Evolutionary conservation across 2,888 invertebrate genomes (phyloP).

Genomic region (Napeogenes sylphis): DNA sequence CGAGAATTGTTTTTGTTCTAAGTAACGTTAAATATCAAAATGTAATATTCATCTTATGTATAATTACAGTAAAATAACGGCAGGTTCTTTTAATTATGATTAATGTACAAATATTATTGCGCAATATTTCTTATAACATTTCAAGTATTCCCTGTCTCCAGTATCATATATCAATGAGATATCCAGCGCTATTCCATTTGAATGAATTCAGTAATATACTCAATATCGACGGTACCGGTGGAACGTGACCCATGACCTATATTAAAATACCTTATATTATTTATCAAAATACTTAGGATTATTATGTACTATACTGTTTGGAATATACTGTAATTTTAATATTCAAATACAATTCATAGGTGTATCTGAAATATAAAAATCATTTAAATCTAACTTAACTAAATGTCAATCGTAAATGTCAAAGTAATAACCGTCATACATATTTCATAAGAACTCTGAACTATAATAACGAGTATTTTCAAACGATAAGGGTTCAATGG

Average conservation of each 20-base stretch:
- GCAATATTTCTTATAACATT: neutral
- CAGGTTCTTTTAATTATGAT: neutral
- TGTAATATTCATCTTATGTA: neutral
- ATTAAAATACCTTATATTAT: neutral
- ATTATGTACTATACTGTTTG: too few relatives aligned
- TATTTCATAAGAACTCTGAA: neutral
- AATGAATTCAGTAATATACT: slow-evolving; percentile 1
- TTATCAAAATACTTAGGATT: neutral
- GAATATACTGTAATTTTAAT: too few relatives aligned
- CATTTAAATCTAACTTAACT: too few relatives aligned
- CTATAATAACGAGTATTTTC: slow-evolving; percentile 9
- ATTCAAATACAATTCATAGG: too few relatives aligned
- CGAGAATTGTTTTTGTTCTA: too few relatives aligned
- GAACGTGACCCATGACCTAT: neutral
- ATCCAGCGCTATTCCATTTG: neutral
- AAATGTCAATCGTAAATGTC: too few relatives aligned
- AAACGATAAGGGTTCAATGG: slow-evolving; percentile 16
- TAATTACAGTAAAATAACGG: neutral
- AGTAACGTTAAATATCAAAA: too few relatives aligned
- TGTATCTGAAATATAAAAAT: too few relatives aligned
- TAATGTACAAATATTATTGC: neutral
- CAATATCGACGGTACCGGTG: neutral
- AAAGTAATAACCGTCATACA: neutral
- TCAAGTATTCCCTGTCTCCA: neutral
- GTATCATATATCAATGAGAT: neutral